These are phyloP conservation scores for Lasiurus borealis DNA, from an alignment of 2,113 vertebrate species.

Conservation along the genomic window DNA sequence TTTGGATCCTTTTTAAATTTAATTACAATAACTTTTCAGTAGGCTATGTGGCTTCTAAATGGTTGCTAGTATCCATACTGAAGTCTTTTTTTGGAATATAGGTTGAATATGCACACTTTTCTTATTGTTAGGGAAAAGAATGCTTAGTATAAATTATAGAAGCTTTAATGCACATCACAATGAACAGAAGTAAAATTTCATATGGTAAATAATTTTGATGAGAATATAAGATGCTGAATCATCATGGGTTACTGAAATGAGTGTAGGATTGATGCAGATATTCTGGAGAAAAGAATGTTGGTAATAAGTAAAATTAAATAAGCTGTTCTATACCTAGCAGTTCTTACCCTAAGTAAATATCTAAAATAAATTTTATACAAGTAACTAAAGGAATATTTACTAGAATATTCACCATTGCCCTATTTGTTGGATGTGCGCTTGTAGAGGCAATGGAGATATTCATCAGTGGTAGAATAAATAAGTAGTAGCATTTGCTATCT, in stretches of 20 bases:
- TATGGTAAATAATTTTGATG: background rate
- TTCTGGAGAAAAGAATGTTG: background rate
- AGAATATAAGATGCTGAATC: background rate
- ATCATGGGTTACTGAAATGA: background rate
- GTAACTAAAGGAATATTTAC: background rate
- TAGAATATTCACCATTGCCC: background rate
- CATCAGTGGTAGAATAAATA: background rate
- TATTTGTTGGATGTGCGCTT: background rate
- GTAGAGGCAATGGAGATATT: background rate
- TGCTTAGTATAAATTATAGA: background rate
- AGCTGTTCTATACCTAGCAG: background rate
- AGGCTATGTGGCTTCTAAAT: background rate
- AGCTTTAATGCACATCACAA: background rate
- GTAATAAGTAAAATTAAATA: background rate
- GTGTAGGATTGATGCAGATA: background rate
- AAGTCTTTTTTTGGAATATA: background rate
- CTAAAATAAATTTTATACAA: background rate
- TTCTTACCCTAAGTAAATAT: background rate
- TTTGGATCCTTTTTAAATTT: background rate
- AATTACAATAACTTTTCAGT: background rate
- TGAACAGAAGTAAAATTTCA: background rate
- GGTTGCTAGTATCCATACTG: background rate
- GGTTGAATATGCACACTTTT: background rate
- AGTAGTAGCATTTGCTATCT: background rate
- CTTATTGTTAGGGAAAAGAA: background rate